Evolutionary conservation across 2,888 invertebrate species (phyloP), one percentile per base, ranked within the genome.

Genomic region (Eristalis tenax): DNA sequence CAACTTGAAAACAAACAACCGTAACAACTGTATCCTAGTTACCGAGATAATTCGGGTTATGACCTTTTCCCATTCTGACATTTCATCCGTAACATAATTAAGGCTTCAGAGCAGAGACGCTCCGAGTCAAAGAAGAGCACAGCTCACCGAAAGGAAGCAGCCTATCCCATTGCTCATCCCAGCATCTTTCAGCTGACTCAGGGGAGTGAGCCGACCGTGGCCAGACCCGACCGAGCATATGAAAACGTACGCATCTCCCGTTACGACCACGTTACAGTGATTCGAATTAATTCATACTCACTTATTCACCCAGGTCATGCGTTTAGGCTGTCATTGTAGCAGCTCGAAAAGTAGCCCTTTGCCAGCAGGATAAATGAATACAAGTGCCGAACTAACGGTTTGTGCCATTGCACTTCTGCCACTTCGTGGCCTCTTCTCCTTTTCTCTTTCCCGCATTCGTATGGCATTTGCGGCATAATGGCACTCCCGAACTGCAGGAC

Each of bases 221-320:
- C 18, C 40, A 59, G 43, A 71, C 66, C 69, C 69, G 70, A 68
- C 22, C 66, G 43, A 77, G 71, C 38, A 83, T 69, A 79, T 80
- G 80, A 71, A 83, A 83, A 79, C 75, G 78, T 78, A 83, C 79
- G 83, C 83, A 87, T 87, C 63, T 50, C 75, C 79, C 32, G 79
- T 87, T 79, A 88, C 85, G 85, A 85, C 85, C 85, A 85, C 85
- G 76, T 89, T 86, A 86, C 89, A 83, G 89, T 88, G 89, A 89
- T 89, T 89, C 87, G 88, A 89, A 89, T 89, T 89, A 88, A 89
- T 89, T 89, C 89, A 86, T 89, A 87, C 83, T 83, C 75, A 76
- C 83, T 87, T 87, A 79, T 76, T 87, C 71, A 87, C 79, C 79
- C 87, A 87, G 80, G 87, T 87, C 87, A 87, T 83, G 87, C 87